Evolutionary conservation across 2,113 vertebrate genomes (phyloP).

Genomic region (Daboia siamensis): DNA sequence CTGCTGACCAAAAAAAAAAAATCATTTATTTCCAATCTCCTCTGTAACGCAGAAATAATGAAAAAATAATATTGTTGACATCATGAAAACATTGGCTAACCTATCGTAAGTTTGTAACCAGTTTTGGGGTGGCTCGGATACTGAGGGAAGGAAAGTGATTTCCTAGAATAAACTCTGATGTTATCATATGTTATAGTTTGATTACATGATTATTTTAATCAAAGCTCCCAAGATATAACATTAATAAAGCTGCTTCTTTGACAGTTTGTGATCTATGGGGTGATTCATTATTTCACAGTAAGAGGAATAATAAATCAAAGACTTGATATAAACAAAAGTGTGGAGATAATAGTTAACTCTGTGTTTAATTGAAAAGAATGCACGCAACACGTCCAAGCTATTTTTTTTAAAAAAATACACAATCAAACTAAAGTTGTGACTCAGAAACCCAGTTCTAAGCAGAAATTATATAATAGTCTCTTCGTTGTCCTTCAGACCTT

Average conservation of each 20-base stretch:
- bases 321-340: background rate
- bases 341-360: background rate
- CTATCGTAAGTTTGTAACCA: background rate
- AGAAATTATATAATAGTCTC: background rate
- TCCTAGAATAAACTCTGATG: background rate
- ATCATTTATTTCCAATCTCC: background rate
- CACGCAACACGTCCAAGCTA: background rate
- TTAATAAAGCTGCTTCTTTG: constrained; percentile 8
- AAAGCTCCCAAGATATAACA: background rate
- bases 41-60: background rate
- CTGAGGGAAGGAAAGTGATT: constrained; percentile 3
- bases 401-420: background rate
- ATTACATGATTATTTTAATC: constrained; percentile 20
- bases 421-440: background rate
- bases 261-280: constrained; percentile 6
- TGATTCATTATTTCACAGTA: constrained; percentile 5
- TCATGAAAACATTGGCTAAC: background rate
- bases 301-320: background rate
- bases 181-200: constrained; percentile 8
- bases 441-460: background rate
- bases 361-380: background rate
- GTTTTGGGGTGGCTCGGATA: background rate
- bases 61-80: background rate
- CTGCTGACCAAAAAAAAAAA: background rate
- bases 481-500: background rate